Conservation (phyloP, 2,797 vertebrate genomes). For the Chaetodon trifasciatus region DNA sequence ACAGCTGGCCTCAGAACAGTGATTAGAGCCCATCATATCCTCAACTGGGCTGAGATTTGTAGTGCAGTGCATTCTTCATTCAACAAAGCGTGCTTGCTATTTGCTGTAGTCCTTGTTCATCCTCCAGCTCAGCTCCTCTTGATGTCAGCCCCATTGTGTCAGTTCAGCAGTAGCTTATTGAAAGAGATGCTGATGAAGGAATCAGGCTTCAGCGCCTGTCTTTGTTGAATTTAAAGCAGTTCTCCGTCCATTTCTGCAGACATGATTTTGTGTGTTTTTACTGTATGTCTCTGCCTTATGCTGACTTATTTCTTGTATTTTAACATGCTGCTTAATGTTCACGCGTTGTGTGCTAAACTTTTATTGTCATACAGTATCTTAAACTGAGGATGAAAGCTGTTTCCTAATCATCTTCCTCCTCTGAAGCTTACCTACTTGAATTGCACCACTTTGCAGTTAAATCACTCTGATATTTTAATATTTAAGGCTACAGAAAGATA, state of each 20-base stretch:
- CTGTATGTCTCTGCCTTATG: conserved; percentile 76
- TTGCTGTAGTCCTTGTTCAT: conserved; percentile 68
- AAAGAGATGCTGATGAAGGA: conserved; percentile 62
- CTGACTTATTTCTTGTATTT: conserved; percentile 60
- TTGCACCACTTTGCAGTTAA: conserved; percentile 66
- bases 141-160: conserved; percentile 71
- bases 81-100: conserved; percentile 69
- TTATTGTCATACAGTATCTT: conserved; percentile 63
- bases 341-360: conserved; percentile 56
- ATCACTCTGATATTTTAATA: conserved; percentile 49
- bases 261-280: conserved; percentile 47
- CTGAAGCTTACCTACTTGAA: conserved; percentile 74
- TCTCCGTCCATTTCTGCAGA: conserved; percentile 41
- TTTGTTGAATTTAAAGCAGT: conserved; percentile 26
- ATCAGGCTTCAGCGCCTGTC: conserved; percentile 37
- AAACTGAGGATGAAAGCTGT: conserved; percentile 53
- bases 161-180: conserved; percentile 63
- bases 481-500: conserved; percentile 34
- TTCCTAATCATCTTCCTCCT: conserved; percentile 47
- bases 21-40: conserved; percentile 53
- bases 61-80: conserved; percentile 47
- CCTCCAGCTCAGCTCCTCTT: conserved; percentile 69
- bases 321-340: conserved; percentile 73
- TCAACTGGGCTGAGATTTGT: conserved; percentile 55
- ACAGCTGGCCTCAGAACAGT: conserved; percentile 60